A percentile compares a stretch with the other conserved stretches of the same genome.
Conservation (phyloP, 2,113 vertebrate species). For the Syrrhaptes paradoxus region DNA sequence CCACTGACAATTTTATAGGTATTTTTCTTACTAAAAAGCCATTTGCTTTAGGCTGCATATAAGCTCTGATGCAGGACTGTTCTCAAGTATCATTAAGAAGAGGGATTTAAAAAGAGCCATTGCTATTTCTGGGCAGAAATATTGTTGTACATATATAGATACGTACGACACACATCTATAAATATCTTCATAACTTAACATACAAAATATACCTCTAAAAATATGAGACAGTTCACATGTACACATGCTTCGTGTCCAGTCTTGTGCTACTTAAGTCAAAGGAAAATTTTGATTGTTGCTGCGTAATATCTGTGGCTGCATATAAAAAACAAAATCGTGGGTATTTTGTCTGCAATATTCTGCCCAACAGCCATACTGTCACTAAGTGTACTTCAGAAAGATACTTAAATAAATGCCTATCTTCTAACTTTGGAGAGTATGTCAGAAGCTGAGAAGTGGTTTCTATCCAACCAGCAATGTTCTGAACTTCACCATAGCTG, state of each 20-base stretch:
- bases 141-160: neutral
- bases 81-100: slow-evolving; percentile 6
- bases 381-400: neutral
- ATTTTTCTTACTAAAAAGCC: neutral
- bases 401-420: neutral
- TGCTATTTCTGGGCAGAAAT: slow-evolving; percentile 43
- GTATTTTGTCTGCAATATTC: neutral
- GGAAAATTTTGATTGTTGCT: neutral
- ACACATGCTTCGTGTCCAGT: neutral
- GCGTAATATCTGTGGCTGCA: neutral
- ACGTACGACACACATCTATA: neutral
- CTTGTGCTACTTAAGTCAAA: neutral
- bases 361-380: neutral
- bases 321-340: neutral
- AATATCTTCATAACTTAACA: neutral
- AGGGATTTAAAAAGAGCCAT: neutral
- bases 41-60: slow-evolving; percentile 3
- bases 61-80: neutral
- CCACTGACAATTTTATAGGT: neutral
- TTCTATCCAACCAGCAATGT: neutral
- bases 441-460: neutral
- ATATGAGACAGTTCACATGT: slow-evolving; percentile 21
- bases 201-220: slow-evolving; percentile 41
- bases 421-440: neutral
- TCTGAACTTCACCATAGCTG: neutral